A percentile compares a stretch with the other conserved stretches of the same genome.
Conservation (phyloP, 2,888 invertebrate genomes). For the Rhynchonema sp. region DNA sequence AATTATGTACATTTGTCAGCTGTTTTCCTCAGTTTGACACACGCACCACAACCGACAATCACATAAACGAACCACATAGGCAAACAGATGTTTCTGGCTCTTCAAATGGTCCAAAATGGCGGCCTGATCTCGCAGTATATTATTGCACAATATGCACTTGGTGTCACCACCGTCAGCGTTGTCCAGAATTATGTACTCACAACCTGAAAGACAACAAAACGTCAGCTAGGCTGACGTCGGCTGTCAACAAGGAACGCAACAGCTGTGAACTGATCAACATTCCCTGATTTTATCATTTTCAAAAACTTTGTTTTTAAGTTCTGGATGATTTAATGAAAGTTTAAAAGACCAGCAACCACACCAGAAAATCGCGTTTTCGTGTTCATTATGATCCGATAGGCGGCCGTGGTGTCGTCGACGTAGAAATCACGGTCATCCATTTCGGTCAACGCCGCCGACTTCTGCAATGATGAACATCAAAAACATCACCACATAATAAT, state of each 20-base stretch:
- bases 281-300: no score
- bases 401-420: neutral
- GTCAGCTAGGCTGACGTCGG: neutral
- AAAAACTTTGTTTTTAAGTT: no score
- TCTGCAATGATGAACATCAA: neutral
- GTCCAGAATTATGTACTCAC: constrained; percentile 1
- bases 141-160: neutral
- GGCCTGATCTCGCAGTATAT: neutral
- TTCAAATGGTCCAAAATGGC: neutral
- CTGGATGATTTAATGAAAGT: no score
- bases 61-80: neutral
- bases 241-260: neutral
- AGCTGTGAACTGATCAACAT: neutral
- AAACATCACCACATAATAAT: neutral
- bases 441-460: neutral
- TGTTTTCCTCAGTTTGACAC: neutral
- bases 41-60: neutral
- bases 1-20: neutral
- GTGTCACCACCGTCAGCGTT: neutral
- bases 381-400: neutral
- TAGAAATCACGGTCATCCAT: neutral
- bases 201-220: neutral
- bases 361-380: neutral
- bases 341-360: neutral
- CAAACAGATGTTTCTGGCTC: constrained; percentile 1